phyloP scores from a whole-genome alignment of 1,140 invertebrate genomes.

The Cardiocondyla obscurior region DNA sequence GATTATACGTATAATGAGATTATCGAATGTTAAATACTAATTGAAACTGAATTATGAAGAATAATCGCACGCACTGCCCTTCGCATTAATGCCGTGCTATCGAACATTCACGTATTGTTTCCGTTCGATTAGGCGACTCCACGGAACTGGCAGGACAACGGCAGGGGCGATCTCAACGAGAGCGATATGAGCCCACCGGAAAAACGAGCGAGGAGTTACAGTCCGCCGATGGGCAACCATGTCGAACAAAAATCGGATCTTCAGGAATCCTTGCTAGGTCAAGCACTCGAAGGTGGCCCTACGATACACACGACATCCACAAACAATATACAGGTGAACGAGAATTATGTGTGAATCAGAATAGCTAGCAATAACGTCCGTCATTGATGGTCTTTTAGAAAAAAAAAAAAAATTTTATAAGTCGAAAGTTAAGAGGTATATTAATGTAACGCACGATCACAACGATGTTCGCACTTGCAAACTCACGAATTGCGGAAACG shows the following conservation, averaged over 20 bases:
- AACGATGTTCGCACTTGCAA: too few relatives aligned
- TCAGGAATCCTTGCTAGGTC: constrained; percentile 88
- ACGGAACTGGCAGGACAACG: constrained; percentile 84
- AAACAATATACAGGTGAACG: constrained; percentile 80
- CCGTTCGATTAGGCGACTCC: constrained; percentile 76
- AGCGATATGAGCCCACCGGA: constrained; percentile 82
- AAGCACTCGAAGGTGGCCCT: constrained; percentile 88
- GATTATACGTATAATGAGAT: constrained; percentile 15
- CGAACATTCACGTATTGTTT: not conserved
- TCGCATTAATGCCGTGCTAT: not conserved
- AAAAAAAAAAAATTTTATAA: too few relatives aligned
- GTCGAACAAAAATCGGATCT: constrained; percentile 85
- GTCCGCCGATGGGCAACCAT: constrained; percentile 83
- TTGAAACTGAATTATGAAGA: not conserved
- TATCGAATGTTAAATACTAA: constrained; percentile 8
- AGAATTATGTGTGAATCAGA: not conserved
- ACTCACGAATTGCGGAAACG: constrained; percentile 34
- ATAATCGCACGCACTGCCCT: not conserved
- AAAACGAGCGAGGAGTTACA: constrained; percentile 85
- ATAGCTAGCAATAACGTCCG: not conserved
- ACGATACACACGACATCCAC: constrained; percentile 83
- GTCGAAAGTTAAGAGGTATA: too few relatives aligned
- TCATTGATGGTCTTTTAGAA: too few relatives aligned
- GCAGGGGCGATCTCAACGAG: constrained; percentile 80
- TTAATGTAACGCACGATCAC: too few relatives aligned